A percentile compares a stretch with the other conserved stretches of the same genome.
phyloP scores from a whole-genome alignment of 2,888 invertebrate genomes.

The Nysson spinosus region DNA sequence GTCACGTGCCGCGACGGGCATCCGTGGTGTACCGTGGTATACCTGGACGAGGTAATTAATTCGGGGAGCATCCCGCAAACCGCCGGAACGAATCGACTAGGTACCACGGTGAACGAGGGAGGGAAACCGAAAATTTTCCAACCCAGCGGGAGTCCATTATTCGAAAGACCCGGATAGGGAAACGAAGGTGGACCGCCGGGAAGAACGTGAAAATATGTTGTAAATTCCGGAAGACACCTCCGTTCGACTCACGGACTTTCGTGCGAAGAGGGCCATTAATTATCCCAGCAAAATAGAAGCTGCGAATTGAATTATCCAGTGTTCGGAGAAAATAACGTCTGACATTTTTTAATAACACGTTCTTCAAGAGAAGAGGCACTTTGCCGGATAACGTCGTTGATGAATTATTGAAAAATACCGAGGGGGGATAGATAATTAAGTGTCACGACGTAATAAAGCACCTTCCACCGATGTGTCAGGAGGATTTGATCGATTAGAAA shows the following conservation, averaged over 20 bases:
- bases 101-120: slow-evolving; percentile 5
- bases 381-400: too few species aligned
- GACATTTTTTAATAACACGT: too few species aligned
- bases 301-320: not conserved
- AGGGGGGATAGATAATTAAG: too few species aligned
- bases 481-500: not conserved
- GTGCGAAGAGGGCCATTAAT: slow-evolving; percentile 11
- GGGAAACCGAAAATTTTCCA: slow-evolving; percentile 2
- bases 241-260: slow-evolving; percentile 16
- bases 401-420: too few species aligned
- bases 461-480: too few species aligned
- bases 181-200: not conserved
- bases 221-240: slow-evolving; percentile 20
- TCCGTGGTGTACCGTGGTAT: too few species aligned
- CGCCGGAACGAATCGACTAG: slow-evolving; percentile 6
- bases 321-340: not conserved
- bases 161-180: slow-evolving; percentile 36
- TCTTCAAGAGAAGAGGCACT: too few species aligned
- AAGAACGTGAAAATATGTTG: slow-evolving; percentile 40
- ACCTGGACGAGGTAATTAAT: slow-evolving; percentile 51
- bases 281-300: not conserved
- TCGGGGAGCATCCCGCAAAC: slow-evolving; percentile 30
- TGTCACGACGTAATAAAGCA: too few species aligned
- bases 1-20: slow-evolving; percentile 62
- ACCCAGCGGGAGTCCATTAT: slow-evolving; percentile 50